Evolutionary conservation across 2,113 vertebrate genomes (phyloP).

Genomic region (pig (Sus scrofa)): DNA sequence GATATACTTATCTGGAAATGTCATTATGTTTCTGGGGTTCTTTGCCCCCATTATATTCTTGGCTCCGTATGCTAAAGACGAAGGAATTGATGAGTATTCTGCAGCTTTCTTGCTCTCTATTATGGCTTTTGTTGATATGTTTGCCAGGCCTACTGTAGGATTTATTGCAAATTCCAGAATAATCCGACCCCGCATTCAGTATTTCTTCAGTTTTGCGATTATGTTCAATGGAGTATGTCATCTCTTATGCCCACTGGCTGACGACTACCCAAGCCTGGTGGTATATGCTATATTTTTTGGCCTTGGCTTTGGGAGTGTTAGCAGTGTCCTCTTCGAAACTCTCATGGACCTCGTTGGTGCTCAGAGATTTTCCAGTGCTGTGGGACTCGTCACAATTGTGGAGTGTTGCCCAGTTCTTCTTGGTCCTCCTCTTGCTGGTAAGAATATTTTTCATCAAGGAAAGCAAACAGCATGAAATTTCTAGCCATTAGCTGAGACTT

Average conservation of each 20-base stretch:
- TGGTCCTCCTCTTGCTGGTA: slow-evolving; percentile 98
- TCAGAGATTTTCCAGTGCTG: slow-evolving; percentile 96
- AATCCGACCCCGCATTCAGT: slow-evolving; percentile 96
- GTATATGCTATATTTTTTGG: slow-evolving; percentile 96
- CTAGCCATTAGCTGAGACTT: neutral
- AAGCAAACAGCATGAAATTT: neutral
- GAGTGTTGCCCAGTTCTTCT: slow-evolving; percentile 97
- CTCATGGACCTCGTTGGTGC: slow-evolving; percentile 98
- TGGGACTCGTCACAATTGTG: slow-evolving; percentile 96
- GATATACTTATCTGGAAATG: slow-evolving; percentile 97
- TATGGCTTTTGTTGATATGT: slow-evolving; percentile 98
- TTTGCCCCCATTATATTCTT: slow-evolving; percentile 98
- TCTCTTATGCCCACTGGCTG: slow-evolving; percentile 93
- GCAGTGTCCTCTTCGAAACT: slow-evolving; percentile 96
- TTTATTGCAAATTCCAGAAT: slow-evolving; percentile 94
- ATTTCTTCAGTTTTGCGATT: slow-evolving; percentile 96
- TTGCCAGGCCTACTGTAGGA: slow-evolving; percentile 95
- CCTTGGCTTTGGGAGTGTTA: slow-evolving; percentile 98
- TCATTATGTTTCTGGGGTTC: slow-evolving; percentile 98
- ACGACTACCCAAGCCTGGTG: slow-evolving; percentile 93
- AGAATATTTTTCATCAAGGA: slow-evolving; percentile 40
- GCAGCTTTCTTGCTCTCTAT: slow-evolving; percentile 96
- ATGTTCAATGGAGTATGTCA: slow-evolving; percentile 97
- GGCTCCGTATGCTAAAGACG: slow-evolving; percentile 96
- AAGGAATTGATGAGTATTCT: slow-evolving; percentile 96